A percentile compares a stretch with the other conserved stretches of the same genome.
Conservation (phyloP, 1,140 invertebrate species). For the Bombus impatiens region DNA sequence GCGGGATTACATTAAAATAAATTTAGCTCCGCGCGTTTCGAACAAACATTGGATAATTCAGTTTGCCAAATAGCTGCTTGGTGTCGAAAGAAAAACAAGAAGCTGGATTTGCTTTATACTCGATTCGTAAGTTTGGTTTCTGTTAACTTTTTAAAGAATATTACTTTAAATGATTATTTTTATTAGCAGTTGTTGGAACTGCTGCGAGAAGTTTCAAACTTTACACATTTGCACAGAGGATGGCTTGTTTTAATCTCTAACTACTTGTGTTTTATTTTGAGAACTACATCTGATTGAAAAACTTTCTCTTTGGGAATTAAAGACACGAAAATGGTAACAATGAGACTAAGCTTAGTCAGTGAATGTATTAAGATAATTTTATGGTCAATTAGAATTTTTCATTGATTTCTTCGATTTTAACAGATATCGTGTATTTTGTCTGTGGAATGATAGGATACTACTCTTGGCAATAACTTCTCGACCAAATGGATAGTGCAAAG, state of each 20-base stretch:
- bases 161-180: not conserved
- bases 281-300: not conserved
- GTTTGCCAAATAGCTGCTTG: not conserved
- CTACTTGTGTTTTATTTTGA: no score
- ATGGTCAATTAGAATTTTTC: not conserved
- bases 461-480: no score
- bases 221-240: not conserved
- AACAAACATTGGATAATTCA: not conserved
- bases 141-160: not conserved
- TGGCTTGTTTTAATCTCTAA: no score
- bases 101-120: not conserved
- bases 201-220: not conserved
- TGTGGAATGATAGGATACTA: no score
- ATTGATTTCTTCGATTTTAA: no score
- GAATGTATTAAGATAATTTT: no score
- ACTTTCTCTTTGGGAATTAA: not conserved
- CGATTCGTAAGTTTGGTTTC: not conserved
- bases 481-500: no score
- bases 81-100: not conserved
- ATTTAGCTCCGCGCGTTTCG: not conserved
- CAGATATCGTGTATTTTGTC: no score
- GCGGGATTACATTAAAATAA: slow-evolving; percentile 3
- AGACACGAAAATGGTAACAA: not conserved
- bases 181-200: not conserved
- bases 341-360: not conserved